Conservation (phyloP, 2,888 invertebrate genomes). For the Acrobasis repandana region DNA sequence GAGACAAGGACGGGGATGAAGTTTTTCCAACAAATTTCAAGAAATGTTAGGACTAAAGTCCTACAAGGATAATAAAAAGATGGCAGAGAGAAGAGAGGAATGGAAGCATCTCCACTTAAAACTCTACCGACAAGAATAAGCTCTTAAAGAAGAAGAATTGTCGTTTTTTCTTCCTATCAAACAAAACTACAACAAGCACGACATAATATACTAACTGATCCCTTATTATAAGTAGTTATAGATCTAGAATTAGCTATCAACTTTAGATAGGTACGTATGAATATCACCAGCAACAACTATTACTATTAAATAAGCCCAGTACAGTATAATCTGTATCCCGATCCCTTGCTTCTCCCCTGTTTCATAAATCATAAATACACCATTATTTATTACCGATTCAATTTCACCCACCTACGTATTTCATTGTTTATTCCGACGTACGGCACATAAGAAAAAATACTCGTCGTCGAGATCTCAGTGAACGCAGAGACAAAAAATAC, state of each 20-base stretch:
- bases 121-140: no score
- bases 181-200: no score
- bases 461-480: conserved; percentile 51
- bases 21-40: no score
- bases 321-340: conserved; percentile 42
- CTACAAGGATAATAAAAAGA: no score
- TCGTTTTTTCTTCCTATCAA: no score
- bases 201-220: no score
- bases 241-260: neutral
- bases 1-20: no score
- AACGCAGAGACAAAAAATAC: conserved; percentile 57
- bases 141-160: no score
- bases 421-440: conserved; percentile 67
- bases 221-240: no score
- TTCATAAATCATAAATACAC: conserved; percentile 72
- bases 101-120: no score
- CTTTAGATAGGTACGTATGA: neutral
- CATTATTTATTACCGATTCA: conserved; percentile 79
- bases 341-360: conserved; percentile 39
- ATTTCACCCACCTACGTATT: conserved; percentile 71
- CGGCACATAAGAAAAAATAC: conserved; percentile 51
- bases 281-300: conserved; percentile 30
- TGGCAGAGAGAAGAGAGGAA: no score
- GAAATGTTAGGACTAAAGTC: no score
- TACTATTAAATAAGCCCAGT: conserved; percentile 40